Percentiles rank a stretch among this genome's conserved stretches.
phyloP scores from a whole-genome alignment of 1,140 invertebrate genomes.

The Lordiphosa clarofinis region DNA sequence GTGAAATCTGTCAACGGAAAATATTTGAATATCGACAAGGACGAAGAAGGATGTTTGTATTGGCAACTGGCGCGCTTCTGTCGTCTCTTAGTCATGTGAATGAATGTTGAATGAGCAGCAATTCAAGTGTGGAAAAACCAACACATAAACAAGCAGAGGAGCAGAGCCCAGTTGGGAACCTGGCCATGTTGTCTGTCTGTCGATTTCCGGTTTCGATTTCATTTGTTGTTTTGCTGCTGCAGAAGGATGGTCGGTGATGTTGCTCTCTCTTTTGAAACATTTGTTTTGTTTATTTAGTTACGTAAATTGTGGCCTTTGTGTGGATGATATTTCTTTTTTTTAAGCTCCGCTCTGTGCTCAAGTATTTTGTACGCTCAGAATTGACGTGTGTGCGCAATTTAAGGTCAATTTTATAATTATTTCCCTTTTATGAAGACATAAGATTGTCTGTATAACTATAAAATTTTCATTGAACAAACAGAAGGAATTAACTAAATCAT shows the following conservation, averaged over 20 bases:
- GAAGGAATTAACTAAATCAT: too few relatives aligned
- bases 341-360: slow-evolving; percentile 12
- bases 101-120: slow-evolving; percentile 64
- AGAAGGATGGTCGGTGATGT: not conserved
- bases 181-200: slow-evolving; percentile 20
- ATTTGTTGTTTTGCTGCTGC: slow-evolving; percentile 34
- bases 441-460: not conserved
- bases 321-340: slow-evolving; percentile 7
- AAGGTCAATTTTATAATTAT: too few relatives aligned
- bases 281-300: slow-evolving; percentile 33
- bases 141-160: slow-evolving; percentile 1
- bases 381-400: slow-evolving; percentile 1
- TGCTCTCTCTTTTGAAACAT: slow-evolving; percentile 11
- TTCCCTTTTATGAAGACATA: too few relatives aligned
- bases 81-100: slow-evolving; percentile 34
- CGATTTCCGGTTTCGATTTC: slow-evolving; percentile 61
- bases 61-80: slow-evolving; percentile 6
- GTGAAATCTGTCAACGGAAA: slow-evolving; percentile 67
- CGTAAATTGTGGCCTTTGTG: slow-evolving; percentile 24
- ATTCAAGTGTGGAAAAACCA: slow-evolving; percentile 51
- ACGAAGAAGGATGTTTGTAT: slow-evolving; percentile 16
- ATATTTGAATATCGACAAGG: slow-evolving; percentile 62
- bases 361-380: not conserved
- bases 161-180: not conserved
- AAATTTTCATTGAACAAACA: too few relatives aligned